Percentiles rank a stretch among this genome's conserved stretches.
These are phyloP conservation scores for Drosophila funebris DNA, from an alignment of 1,140 invertebrate genomes.

Conservation along the genomic window DNA sequence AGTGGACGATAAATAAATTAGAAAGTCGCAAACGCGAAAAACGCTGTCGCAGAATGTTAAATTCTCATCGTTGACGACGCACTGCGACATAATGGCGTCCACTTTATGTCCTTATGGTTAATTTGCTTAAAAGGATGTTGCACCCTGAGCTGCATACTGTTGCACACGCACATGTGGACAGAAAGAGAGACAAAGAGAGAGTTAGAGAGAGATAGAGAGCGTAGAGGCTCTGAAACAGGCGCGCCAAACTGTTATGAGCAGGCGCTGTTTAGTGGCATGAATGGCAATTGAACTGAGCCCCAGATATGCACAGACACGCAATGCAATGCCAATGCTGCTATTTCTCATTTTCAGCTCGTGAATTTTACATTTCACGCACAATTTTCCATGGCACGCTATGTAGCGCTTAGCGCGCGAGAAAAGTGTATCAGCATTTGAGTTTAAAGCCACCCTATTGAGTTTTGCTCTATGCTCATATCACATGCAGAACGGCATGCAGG, in stretches of 20 bases:
- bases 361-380: slow-evolving; percentile 82
- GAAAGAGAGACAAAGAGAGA: slow-evolving; percentile 6
- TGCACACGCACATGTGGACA: slow-evolving; percentile 4
- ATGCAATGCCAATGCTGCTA: slow-evolving; percentile 48
- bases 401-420: slow-evolving; percentile 60
- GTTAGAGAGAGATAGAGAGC: background rate
- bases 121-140: slow-evolving; percentile 79
- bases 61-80: slow-evolving; percentile 47
- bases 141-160: slow-evolving; percentile 37
- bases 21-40: slow-evolving; percentile 72
- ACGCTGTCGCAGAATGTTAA: slow-evolving; percentile 45
- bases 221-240: background rate
- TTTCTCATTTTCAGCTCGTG: slow-evolving; percentile 1
- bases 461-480: slow-evolving; percentile 57
- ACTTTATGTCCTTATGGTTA: slow-evolving; percentile 83
- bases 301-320: slow-evolving; percentile 49
- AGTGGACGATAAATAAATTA: slow-evolving; percentile 78
- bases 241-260: slow-evolving; percentile 47
- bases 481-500: slow-evolving; percentile 74
- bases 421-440: slow-evolving; percentile 34
- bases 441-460: slow-evolving; percentile 44
- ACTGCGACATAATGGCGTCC: slow-evolving; percentile 82
- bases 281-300: slow-evolving; percentile 44
- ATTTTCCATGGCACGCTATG: slow-evolving; percentile 80
- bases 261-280: slow-evolving; percentile 1